Evolutionary conservation across 1,140 invertebrate genomes (phyloP).

Genomic region (Polyergus mexicanus): DNA sequence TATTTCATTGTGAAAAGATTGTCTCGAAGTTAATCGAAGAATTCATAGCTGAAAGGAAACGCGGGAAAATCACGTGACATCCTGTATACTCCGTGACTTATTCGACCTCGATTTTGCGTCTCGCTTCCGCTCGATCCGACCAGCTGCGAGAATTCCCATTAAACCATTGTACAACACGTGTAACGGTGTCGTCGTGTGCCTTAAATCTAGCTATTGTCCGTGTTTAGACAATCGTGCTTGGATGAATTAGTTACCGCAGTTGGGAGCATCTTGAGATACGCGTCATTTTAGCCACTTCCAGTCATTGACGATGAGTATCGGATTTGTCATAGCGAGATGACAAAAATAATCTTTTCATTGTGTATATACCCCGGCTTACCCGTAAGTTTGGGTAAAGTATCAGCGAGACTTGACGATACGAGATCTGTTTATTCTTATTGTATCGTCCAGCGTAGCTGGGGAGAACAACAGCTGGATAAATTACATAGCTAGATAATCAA

Average conservation of each 20-base stretch:
- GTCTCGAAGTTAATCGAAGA: neutral
- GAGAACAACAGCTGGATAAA: neutral
- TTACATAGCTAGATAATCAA: neutral
- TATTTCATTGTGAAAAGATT: neutral
- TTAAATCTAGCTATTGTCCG: neutral
- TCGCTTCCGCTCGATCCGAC: neutral
- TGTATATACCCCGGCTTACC: neutral
- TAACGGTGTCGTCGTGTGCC: conserved; percentile 21
- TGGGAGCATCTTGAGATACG: neutral
- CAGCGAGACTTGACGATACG: neutral
- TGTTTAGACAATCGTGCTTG: neutral
- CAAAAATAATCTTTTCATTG: conserved; percentile 9
- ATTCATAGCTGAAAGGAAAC: conserved; percentile 36
- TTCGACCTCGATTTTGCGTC: conserved; percentile 33
- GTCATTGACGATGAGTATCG: neutral
- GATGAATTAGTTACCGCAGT: conserved; percentile 23
- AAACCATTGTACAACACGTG: conserved; percentile 33
- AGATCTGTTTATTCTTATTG: conserved; percentile 25
- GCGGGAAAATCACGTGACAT: conserved; percentile 40
- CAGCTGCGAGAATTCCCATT: conserved; percentile 26
- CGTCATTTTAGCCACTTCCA: neutral
- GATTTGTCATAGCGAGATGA: neutral
- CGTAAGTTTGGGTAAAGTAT: neutral
- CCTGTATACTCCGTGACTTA: conserved; percentile 33
- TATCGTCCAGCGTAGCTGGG: neutral